Conservation (phyloP, 1,140 invertebrate genomes). For the Brachionus angularis region DNA sequence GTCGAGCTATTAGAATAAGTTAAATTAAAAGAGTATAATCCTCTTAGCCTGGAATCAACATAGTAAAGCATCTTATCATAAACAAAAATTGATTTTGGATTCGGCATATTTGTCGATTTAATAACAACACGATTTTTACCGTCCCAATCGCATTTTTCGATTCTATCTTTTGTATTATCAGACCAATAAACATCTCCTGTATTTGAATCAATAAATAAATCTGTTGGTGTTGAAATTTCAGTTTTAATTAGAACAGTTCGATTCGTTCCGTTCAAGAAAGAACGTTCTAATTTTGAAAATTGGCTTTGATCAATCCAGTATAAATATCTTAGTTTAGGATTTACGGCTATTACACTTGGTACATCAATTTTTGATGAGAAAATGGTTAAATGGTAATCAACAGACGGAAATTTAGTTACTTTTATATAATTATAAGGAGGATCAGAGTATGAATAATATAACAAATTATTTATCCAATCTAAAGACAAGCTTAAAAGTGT, state of each 20-base stretch:
- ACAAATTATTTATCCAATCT: constrained; percentile 22
- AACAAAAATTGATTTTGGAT: constrained; percentile 1
- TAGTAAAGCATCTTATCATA: constrained; percentile 63
- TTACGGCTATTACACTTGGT: constrained; percentile 87
- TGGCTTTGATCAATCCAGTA: constrained; percentile 99
- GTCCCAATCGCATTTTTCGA: constrained; percentile 67
- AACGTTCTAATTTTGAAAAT: constrained; percentile 85
- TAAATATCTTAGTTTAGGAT: constrained; percentile 71
- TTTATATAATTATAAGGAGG: neutral
- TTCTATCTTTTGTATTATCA: constrained; percentile 83
- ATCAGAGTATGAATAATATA: constrained; percentile 28
- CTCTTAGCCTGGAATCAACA: constrained; percentile 70
- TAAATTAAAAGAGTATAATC: constrained; percentile 44
- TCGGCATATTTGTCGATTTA: neutral
- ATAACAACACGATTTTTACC: constrained; percentile 47
- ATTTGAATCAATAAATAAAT: constrained; percentile 84
- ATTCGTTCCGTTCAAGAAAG: constrained; percentile 80
- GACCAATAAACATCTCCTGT: constrained; percentile 97
- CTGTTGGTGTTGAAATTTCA: constrained; percentile 82
- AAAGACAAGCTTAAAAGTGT: constrained; percentile 1
- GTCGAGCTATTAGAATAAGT: constrained; percentile 12
- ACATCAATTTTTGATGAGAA: constrained; percentile 63
- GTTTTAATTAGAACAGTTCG: constrained; percentile 80
- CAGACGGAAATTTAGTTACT: constrained; percentile 2
- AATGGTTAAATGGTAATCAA: constrained; percentile 12